Conservation (phyloP, 2,113 vertebrate species). For the Trogon melanurus region DNA sequence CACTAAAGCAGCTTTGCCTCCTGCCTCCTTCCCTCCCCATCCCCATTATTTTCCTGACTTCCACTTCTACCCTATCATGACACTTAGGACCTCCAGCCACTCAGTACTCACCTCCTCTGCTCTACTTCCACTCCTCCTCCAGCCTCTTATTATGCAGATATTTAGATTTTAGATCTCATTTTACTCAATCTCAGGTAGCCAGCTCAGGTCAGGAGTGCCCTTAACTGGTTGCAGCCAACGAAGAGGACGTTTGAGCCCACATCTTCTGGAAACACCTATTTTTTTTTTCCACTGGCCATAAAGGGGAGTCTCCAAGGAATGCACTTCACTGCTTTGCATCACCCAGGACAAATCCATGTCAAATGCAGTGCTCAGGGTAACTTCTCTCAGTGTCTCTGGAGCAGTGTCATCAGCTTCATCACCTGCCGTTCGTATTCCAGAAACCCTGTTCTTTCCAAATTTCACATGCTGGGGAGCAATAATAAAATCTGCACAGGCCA, state of each 20-base stretch:
- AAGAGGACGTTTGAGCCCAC: background rate
- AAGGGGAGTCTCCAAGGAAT: background rate
- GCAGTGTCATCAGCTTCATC: background rate
- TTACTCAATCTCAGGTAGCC: background rate
- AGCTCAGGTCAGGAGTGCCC: background rate
- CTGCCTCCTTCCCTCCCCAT: background rate
- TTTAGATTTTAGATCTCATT: background rate
- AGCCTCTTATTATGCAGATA: background rate
- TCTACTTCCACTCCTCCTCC: background rate
- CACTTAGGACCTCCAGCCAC: background rate
- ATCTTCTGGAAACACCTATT: background rate
- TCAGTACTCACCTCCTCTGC: background rate
- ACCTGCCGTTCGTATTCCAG: background rate
- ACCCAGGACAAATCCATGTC: background rate
- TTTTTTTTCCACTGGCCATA: background rate
- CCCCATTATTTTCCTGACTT: background rate
- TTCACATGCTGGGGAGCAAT: background rate
- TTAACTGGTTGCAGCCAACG: background rate
- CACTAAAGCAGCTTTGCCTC: background rate
- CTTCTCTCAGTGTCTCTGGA: background rate
- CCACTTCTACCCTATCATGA: background rate
- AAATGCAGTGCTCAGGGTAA: fast-evolving
- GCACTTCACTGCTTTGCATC: background rate
- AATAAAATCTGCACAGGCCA: background rate
- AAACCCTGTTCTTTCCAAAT: background rate